Evolutionary conservation across 92 coral and sea anemone genomes (phyloP).

Genomic region (Anthopleura xanthogrammica): DNA sequence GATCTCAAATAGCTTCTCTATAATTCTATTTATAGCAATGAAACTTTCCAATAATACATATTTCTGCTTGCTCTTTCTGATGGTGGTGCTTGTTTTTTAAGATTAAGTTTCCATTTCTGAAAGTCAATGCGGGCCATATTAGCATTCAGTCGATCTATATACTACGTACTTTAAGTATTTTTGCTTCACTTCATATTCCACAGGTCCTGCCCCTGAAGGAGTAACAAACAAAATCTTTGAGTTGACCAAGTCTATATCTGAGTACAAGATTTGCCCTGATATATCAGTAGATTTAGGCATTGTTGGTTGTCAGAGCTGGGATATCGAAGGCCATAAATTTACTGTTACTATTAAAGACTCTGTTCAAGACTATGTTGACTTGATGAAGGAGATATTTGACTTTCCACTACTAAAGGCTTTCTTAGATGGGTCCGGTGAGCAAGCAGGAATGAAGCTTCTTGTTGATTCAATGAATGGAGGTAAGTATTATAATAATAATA

Average conservation of each 20-base stretch:
- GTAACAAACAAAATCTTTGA: conserved; percentile 79
- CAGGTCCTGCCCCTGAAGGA: conserved; percentile 97
- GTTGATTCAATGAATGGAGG: conserved; percentile 94
- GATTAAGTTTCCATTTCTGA: too few species aligned
- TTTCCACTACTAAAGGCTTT: conserved; percentile 70
- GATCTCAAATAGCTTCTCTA: too few species aligned
- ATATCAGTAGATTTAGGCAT: conserved; percentile 67
- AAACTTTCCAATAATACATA: too few species aligned
- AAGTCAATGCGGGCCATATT: too few species aligned
- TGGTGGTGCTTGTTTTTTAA: too few species aligned
- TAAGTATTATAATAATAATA: conserved; percentile 4
- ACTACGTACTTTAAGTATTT: too few species aligned
- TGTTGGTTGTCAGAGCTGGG: conserved; percentile 80
- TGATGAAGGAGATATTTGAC: conserved; percentile 95
- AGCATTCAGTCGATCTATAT: too few species aligned
- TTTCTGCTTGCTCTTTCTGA: too few species aligned
- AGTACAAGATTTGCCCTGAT: conserved; percentile 76
- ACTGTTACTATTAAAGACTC: conserved; percentile 82
- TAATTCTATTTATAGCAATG: too few species aligned
- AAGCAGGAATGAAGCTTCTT: conserved; percentile 66
- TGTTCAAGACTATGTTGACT: conserved; percentile 76
- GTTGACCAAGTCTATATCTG: conserved; percentile 58
- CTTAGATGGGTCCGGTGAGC: conserved; percentile 49
- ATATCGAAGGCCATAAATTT: conserved; percentile 71
- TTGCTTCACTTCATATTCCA: background rate